Evolutionary conservation across 2,888 invertebrate species (phyloP), one percentile per base, ranked within the genome.

Genomic region (Corbicula japonica): DNA sequence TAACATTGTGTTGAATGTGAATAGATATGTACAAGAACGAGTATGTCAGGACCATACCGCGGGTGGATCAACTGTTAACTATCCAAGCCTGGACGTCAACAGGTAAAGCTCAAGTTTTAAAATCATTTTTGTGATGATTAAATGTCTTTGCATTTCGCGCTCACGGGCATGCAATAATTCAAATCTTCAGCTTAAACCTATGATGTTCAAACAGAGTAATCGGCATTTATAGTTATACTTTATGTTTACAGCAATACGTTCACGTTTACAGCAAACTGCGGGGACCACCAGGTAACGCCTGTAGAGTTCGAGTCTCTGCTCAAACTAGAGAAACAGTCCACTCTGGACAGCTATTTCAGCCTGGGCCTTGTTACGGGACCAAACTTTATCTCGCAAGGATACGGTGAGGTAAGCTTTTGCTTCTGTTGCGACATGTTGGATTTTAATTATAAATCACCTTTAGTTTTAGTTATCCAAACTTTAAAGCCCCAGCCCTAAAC

Each of bases 301-400:
- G n/a, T 83, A 1, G 73, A 75, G 74, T 80, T 83, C 50, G 83
- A 83, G 48, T 70, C 79, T 23, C 10, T 77, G 35, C 35, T 83
- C 10, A 54, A 60, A 34, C 18, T 72, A 21, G 50, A 50, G 28
- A 18, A 52, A 26, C 75, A 65, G 23, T 15, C 32, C 1, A 23
- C 46, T 4, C 48, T 81, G n/a, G 34, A 44, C 5, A 46, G n/a
- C 2, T 83, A 77, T 44, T 83, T 83, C 52, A 44, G 52, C 21
- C 46, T 71, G 8, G 68, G 54, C 8, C 30, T 83, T 0, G 44
- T 54, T 3, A 76, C 62, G 8, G 83, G 79, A 5, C 62, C 61
- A 2, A 44, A 26, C 0, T 46, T 68, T 12, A 62, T 44, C 18
- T 56, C 69, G 0, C 48, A 50, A 30, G 75, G 74, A 50, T 76